Base-by-base conservation (phyloP, 2,888 invertebrate species). In the Gasteruption jaculator region DNA sequence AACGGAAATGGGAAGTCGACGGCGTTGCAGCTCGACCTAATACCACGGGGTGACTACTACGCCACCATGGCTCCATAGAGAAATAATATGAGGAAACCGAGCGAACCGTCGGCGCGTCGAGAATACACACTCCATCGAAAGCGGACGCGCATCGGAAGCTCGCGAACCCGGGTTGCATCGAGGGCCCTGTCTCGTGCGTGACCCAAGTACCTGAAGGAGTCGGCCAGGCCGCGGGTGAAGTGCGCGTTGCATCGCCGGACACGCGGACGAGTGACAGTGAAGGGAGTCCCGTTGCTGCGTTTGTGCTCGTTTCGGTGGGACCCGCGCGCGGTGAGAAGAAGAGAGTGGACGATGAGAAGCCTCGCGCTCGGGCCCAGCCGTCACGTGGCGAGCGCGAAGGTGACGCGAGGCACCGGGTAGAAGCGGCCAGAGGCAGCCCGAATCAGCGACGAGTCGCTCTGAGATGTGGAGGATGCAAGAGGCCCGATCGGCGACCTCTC, bases 401-500 rank as follows among this genome's bases (percentile, higher is more conserved):
- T 24, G 11, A 18, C 19, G 11, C 34, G 3, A 40, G 4, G 12
- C 26, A 26, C 8, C 31, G 32, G 48, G 55, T 49, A n/a, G n/a
- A n/a, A n/a, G n/a, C n/a, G n/a, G n/a, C n/a, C n/a, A n/a, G n/a
- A n/a, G n/a, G n/a, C n/a, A n/a, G n/a, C n/a, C n/a, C n/a, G n/a
- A n/a, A n/a, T n/a, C n/a, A n/a, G n/a, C n/a, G n/a, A n/a, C n/a
- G n/a, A n/a, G n/a, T n/a, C 44, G 41, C 34, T 31, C 38, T 12
- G 48, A 46, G 48, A 66, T 65, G 65, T 64, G 61, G 64, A 67
- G 60, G 49, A 67, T 64, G 67, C 67, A 65, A 48, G 65, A 67
- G 44, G 52, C 61, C 35, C 56, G 46, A 51, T 52, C 43, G 50
- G 56, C 50, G 51, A 58, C 54, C 56, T 63, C 59, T 52, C 63